phyloP scores from a whole-genome alignment of 2,113 vertebrate species.

The Falcunculus frontatus region DNA sequence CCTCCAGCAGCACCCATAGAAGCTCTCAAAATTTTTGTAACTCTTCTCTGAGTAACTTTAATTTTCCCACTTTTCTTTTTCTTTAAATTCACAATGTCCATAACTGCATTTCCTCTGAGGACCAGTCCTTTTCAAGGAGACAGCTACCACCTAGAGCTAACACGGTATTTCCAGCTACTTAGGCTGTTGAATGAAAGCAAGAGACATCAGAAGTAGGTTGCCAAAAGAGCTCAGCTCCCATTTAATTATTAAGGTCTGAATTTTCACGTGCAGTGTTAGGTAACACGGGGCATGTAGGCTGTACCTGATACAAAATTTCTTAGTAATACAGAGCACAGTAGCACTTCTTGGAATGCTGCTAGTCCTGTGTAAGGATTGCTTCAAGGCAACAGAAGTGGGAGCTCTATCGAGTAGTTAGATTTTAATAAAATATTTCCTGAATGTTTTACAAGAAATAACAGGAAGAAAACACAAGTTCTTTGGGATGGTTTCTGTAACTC shows the following conservation, averaged over 20 bases:
- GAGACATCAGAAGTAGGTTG: background rate
- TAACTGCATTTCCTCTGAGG: background rate
- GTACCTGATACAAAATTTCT: background rate
- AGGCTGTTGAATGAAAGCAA: background rate
- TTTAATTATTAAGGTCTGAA: background rate
- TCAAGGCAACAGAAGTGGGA: background rate
- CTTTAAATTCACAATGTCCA: background rate
- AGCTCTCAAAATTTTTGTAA: background rate
- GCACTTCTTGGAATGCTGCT: background rate
- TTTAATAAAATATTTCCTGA: background rate
- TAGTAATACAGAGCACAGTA: fast-evolving
- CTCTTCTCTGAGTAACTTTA: background rate
- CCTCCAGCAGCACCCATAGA: background rate
- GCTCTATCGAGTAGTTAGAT: background rate
- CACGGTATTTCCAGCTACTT: background rate
- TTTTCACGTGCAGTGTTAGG: background rate
- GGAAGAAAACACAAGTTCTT: background rate
- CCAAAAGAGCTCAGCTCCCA: background rate
- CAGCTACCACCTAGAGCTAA: background rate
- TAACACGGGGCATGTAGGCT: background rate
- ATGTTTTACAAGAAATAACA: background rate
- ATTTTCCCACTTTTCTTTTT: background rate
- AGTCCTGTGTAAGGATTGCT: background rate
- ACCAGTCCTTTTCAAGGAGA: background rate
- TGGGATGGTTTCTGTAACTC: background rate